These are phyloP conservation scores for Panorpa germanica DNA, from an alignment of 2,888 invertebrate species.

Conservation along the genomic window DNA sequence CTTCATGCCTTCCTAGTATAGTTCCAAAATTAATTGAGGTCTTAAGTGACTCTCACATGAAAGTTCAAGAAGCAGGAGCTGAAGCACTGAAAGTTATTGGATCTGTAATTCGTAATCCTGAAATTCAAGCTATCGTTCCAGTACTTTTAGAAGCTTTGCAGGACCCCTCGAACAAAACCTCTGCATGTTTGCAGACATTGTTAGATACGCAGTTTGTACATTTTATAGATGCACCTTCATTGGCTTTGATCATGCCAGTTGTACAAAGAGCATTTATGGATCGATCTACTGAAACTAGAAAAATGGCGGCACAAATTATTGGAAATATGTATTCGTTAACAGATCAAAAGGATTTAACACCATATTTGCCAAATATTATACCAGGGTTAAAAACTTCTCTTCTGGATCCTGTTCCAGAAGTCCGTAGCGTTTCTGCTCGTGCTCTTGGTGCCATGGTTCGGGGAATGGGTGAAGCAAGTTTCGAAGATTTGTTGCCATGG, in stretches of 20 bases:
- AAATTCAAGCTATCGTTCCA: slow-evolving; percentile 87
- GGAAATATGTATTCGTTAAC: slow-evolving; percentile 99
- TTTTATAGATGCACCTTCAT: slow-evolving; percentile 95
- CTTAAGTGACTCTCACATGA: slow-evolving; percentile 90
- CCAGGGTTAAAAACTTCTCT: slow-evolving; percentile 91
- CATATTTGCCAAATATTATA: slow-evolving; percentile 89
- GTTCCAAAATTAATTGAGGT: slow-evolving; percentile 96
- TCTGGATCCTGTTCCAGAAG: slow-evolving; percentile 95
- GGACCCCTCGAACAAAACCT: slow-evolving; percentile 91
- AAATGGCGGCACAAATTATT: slow-evolving; percentile 99
- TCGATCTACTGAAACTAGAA: slow-evolving; percentile 91
- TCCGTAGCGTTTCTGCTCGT: slow-evolving; percentile 85
- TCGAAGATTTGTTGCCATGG: slow-evolving; percentile 95
- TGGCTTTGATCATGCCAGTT: slow-evolving; percentile 98
- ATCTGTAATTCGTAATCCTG: slow-evolving; percentile 94
- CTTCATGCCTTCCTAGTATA: slow-evolving; percentile 92
- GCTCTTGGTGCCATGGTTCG: slow-evolving; percentile 96
- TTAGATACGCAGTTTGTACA: slow-evolving; percentile 96
- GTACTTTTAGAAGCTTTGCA: slow-evolving; percentile 78
- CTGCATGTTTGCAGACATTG: slow-evolving; percentile 78
- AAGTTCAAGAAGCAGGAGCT: slow-evolving; percentile 91
- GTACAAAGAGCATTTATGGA: slow-evolving; percentile 96
- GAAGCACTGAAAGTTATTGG: slow-evolving; percentile 93
- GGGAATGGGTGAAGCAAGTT: slow-evolving; percentile 91
- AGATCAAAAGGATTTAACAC: slow-evolving; percentile 93